Base-by-base conservation (phyloP, 2,797 vertebrate species). In the Odontamblyopus lacepedii region DNA sequence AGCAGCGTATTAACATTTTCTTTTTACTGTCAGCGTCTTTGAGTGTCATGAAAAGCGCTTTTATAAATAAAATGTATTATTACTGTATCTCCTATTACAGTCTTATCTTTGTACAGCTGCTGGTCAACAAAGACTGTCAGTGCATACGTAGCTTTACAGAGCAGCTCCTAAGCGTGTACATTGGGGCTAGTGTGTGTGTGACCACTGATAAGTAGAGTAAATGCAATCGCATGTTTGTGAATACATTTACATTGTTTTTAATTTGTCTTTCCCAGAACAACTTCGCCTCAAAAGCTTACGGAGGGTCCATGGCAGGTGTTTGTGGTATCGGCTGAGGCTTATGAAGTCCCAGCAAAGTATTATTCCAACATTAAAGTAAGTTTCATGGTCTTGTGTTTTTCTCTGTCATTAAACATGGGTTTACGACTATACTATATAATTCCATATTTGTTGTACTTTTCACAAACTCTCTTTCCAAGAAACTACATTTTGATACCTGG, bases 321-420 rank as follows among this genome's bases (percentile, higher is more conserved):
- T 97, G 89, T 99, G 98, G 98, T 98, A 99, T 90, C 97, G 96
- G 70, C 94, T 99, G 84, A 89, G 96, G 74, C 92, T 98, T 77
- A 93, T 96, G 90, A 99, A 99, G 87, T 98, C 98, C 1, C 97
- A 99, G 82, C 96, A 97, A 89, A 99, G 97, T 91, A 92, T 98
- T 60, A 92, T 97, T 76, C 97, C 98, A 65, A 97, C 96, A 77
- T 84, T 98, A 74, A 99, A 99, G 98, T 99, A 92, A 94, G 98
- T 96, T 6, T 1, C 11, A 3, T 48, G 1, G 1, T 19, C 41
- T 67, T 23, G 1, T 2, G 9, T 30, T n/a, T 53, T 51, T 67
- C 15, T 8, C 50, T 44, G 15, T 51, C 1, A 8, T 26, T 16
- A 6, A 63, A 23, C 16, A 5, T 23, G 32, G 18, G 32, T n/a